phyloP scores from a whole-genome alignment of 2,888 invertebrate genomes.

The Osedax fenrisi region DNA sequence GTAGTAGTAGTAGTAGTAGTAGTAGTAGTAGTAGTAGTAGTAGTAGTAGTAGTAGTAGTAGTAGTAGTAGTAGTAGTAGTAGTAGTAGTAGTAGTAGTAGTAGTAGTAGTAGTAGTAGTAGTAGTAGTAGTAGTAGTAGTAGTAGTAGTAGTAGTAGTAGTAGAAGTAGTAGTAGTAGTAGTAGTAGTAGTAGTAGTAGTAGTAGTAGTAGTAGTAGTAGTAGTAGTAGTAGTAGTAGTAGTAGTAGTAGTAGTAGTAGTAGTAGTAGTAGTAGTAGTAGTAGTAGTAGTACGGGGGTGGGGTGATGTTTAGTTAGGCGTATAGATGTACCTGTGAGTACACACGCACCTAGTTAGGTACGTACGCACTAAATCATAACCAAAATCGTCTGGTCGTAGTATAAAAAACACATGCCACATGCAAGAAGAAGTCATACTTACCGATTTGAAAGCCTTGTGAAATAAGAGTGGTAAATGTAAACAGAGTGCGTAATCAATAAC shows the following conservation, averaged over 20 bases:
- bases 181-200: slow-evolving; percentile 18
- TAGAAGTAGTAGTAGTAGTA: slow-evolving; percentile 14
- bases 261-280: slow-evolving; percentile 18
- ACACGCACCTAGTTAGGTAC: not conserved
- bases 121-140: slow-evolving; percentile 11
- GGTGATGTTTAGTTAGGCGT: too few species aligned
- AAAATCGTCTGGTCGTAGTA: too few species aligned
- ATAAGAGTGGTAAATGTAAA: too few species aligned
- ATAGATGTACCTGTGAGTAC: not conserved
- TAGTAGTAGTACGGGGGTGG: not conserved
- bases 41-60: too few species aligned
- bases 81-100: too few species aligned
- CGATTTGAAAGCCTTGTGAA: too few species aligned
- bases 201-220: slow-evolving; percentile 16
- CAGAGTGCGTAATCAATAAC: too few species aligned
- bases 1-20: slow-evolving; percentile 5
- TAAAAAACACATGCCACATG: too few species aligned
- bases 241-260: slow-evolving; percentile 22
- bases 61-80: too few species aligned
- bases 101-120: slow-evolving; percentile 17
- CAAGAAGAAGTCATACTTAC: too few species aligned
- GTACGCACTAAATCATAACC: not conserved
- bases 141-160: not conserved
- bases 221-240: slow-evolving; percentile 20
- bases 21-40: too few species aligned